Conservation (phyloP, 2,797 vertebrate species). For the Pelodytes ibericus region DNA sequence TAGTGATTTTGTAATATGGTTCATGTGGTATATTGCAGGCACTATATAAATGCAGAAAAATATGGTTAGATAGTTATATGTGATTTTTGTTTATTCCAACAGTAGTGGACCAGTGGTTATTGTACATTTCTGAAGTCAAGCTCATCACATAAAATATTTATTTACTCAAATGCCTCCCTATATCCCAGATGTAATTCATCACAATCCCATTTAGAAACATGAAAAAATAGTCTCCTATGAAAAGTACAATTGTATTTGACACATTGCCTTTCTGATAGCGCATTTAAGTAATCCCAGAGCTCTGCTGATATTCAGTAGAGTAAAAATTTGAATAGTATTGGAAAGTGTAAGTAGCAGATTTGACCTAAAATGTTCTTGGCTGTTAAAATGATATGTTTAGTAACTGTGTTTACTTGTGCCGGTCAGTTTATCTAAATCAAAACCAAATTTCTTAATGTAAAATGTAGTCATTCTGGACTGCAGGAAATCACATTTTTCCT, state of each 20-base stretch:
- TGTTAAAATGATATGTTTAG: slow-evolving; percentile 26
- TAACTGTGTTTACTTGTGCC: neutral
- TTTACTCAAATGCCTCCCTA: slow-evolving; percentile 38
- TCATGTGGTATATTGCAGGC: neutral
- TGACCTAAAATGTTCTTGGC: slow-evolving; percentile 40
- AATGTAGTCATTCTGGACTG: neutral
- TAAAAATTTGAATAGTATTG: slow-evolving; percentile 46
- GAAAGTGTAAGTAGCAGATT: slow-evolving; percentile 35
- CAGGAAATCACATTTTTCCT: neutral
- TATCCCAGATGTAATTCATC: slow-evolving; percentile 50
- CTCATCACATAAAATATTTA: slow-evolving; percentile 37
- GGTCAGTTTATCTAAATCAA: neutral
- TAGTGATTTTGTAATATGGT: slow-evolving; percentile 9
- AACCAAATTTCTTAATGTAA: neutral
- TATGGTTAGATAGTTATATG: neutral
- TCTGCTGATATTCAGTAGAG: slow-evolving; percentile 32
- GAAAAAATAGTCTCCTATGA: slow-evolving; percentile 52
- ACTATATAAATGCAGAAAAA: neutral
- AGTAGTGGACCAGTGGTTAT: neutral
- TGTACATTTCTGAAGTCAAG: slow-evolving; percentile 24
- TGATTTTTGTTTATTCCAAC: slow-evolving; percentile 15
- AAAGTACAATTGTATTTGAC: slow-evolving; percentile 51
- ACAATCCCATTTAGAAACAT: slow-evolving; percentile 54
- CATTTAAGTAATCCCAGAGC: slow-evolving; percentile 47
- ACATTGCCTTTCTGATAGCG: slow-evolving; percentile 37